Base-by-base conservation (phyloP, 2,888 invertebrate species). In the Noctua janthina region DNA sequence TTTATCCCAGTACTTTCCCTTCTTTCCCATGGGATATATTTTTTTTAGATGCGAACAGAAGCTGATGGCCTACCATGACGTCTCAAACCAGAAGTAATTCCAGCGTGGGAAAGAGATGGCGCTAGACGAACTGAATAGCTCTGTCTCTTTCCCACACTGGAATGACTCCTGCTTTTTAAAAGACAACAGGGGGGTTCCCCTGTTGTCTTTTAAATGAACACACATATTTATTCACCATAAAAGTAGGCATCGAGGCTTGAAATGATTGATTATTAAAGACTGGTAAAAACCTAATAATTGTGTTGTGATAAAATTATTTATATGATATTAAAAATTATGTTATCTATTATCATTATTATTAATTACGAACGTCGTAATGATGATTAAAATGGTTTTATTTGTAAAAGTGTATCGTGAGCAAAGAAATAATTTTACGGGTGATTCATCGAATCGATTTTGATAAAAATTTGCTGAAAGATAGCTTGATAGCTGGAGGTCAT, bases 381-480 rank as follows among this genome's bases (percentile, higher is more conserved):
- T 51, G 29, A 43, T 43, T n/a, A 10, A 49, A 49, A 78, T 11
- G n/a, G 8, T 0, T 1, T 2, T 39, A 15, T 29, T 29, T 17
- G 49, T 6, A n/a, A 13, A 39, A n/a, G 20, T 17, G 39, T 43
- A 20, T 39, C 8, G 15, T 13, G 23, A 43, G 10, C n/a, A 29
- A 29, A 29, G 17, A 7, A 15, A 59, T 23, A 15, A 75, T 54
- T 17, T 54, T 7, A n/a, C 54, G 17, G 13, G 17, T 68, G 81
- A 79, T 4, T 69, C 43, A 79, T 62, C 17, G 17, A 43, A 79
- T 49, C 29, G 39, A 69, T 79, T 51, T 51, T 59, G 39, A 79
- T 59, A 68, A 56, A 17, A 49, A 4, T 17, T 17, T 17, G 15
- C 17, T 7, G 13, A 8, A 49, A 29, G 6, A 64, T 62, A 62